A percentile compares a stretch with the other conserved stretches of the same genome.
phyloP scores from a whole-genome alignment of 2,888 invertebrate genomes.

The Xanthorhoe spadicearia region DNA sequence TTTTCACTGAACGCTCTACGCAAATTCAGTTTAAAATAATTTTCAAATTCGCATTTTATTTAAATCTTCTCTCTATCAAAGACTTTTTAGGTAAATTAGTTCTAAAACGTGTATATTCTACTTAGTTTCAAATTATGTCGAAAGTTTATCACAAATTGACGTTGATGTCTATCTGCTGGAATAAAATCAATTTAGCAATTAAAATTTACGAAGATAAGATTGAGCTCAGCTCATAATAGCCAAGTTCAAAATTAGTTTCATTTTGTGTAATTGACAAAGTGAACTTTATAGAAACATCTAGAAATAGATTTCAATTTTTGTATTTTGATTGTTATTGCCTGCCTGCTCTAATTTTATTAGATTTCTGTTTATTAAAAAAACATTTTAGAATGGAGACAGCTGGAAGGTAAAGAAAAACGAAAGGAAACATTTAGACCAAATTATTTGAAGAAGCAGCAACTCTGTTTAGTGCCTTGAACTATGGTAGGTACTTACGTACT shows the following conservation, averaged over 20 bases:
- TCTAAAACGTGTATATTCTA: slow-evolving; percentile 30
- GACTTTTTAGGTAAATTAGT: slow-evolving; percentile 45
- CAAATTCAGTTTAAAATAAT: slow-evolving; percentile 40
- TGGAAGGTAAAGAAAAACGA: no score
- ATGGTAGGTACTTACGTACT: no score
- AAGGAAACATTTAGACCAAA: no score
- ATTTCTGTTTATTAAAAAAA: no score
- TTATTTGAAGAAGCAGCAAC: no score
- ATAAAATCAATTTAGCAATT: slow-evolving; percentile 4
- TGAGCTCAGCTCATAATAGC: not conserved
- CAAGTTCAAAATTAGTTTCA: not conserved
- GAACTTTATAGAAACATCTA: not conserved
- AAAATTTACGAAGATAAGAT: not conserved
- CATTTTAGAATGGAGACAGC: no score
- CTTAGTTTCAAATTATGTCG: not conserved
- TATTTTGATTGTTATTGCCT: no score
- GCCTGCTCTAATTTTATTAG: no score
- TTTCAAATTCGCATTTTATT: slow-evolving; percentile 45
- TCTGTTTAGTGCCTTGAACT: no score
- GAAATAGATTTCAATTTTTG: not conserved
- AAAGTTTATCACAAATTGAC: slow-evolving; percentile 18
- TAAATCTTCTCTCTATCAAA: slow-evolving; percentile 16
- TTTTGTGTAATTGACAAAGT: not conserved
- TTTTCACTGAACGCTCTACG: slow-evolving; percentile 36
- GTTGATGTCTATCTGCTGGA: slow-evolving; percentile 12